Conservation (phyloP, 2,113 vertebrate species). For the Neodontobutis hainanensis region DNA sequence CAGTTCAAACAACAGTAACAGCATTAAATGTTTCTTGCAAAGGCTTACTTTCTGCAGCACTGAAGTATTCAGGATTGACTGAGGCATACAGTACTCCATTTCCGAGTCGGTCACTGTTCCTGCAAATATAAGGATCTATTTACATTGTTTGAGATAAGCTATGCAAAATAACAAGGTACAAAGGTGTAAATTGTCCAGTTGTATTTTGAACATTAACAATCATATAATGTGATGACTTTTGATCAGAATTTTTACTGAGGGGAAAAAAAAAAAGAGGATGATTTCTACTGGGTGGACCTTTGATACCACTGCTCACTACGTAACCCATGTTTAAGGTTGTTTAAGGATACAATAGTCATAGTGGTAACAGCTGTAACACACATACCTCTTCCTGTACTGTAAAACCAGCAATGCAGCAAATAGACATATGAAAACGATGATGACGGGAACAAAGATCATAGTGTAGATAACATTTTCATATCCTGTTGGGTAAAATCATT, state of each 20-base stretch:
- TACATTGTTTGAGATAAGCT: slow-evolving; percentile 2
- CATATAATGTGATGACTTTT: too few species aligned
- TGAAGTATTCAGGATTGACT: slow-evolving; percentile 98
- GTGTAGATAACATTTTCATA: slow-evolving; percentile 86
- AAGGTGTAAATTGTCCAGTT: too few species aligned
- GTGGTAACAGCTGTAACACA: not conserved
- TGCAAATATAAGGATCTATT: slow-evolving; percentile 58
- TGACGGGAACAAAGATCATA: slow-evolving; percentile 85
- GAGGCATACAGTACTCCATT: slow-evolving; percentile 97
- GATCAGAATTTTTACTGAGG: too few species aligned
- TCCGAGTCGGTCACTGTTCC: slow-evolving; percentile 90
- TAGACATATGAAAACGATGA: slow-evolving; percentile 78
- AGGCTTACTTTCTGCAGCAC: slow-evolving; percentile 93
- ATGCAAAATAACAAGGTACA: too few species aligned
- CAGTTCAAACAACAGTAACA: not conserved
- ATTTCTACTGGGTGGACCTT: too few species aligned
- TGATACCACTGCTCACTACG: too few species aligned
- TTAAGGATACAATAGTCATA: not conserved
- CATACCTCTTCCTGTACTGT: slow-evolving; percentile 88
- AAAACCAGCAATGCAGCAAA: slow-evolving; percentile 78
- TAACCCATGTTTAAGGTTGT: too few species aligned
- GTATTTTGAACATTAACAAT: too few species aligned
- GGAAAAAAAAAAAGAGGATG: too few species aligned
- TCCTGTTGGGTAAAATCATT: slow-evolving; percentile 62
- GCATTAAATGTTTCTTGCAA: not conserved